phyloP scores from a whole-genome alignment of 2,113 vertebrate species.

The Carettochelys insculpta region DNA sequence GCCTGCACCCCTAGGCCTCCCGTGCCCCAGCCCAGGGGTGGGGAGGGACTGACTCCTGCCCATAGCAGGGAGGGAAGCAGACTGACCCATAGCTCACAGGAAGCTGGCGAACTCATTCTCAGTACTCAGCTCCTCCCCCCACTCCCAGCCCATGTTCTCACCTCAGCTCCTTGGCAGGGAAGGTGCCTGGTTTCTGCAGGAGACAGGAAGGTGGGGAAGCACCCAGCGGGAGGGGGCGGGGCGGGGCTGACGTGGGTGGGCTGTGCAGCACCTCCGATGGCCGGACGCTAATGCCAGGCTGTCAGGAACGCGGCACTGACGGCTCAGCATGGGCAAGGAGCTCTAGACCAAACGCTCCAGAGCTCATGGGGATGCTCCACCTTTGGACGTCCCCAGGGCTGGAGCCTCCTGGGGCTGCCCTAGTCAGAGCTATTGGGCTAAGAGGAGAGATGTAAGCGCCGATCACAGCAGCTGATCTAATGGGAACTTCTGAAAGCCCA shows the following conservation, averaged over 20 bases:
- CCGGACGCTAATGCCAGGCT: neutral
- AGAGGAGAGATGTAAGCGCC: too few relatives aligned
- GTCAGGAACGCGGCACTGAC: neutral
- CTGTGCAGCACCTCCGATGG: neutral
- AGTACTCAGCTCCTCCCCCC: too few relatives aligned
- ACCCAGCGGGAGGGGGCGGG: neutral
- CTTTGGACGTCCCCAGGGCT: neutral
- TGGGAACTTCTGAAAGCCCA: neutral
- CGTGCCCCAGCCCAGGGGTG: neutral
- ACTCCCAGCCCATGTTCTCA: too few relatives aligned
- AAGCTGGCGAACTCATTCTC: too few relatives aligned
- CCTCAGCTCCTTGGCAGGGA: too few relatives aligned
- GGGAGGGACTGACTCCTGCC: neutral
- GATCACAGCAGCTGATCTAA: neutral
- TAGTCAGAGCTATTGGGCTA: neutral
- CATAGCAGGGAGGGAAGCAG: too few relatives aligned
- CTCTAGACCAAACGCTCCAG: neutral
- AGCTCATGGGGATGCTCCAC: neutral
- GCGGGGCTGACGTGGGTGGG: neutral
- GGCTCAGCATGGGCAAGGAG: neutral
- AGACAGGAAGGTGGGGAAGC: neutral
- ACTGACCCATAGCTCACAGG: too few relatives aligned
- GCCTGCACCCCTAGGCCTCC: too few relatives aligned
- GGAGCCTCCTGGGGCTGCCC: neutral
- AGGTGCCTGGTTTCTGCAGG: neutral